Evolutionary conservation across 2,797 vertebrate species (phyloP).

Genomic region (Mus minutoides): DNA sequence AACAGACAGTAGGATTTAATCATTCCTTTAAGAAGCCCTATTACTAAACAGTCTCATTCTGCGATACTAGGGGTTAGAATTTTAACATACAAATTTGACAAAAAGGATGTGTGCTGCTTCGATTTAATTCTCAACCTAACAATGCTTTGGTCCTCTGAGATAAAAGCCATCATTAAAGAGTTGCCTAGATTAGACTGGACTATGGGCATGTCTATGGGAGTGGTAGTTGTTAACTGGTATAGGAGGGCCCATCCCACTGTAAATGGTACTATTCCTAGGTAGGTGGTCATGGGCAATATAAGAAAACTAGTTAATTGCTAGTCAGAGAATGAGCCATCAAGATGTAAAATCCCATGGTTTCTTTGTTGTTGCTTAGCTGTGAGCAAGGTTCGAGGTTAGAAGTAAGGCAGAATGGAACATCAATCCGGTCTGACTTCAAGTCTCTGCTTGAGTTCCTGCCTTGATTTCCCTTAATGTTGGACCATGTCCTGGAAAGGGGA

Average conservation of each 20-base stretch:
- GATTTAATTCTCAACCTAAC: background rate
- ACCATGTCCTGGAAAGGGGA: background rate
- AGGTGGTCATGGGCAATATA: background rate
- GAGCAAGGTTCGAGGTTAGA: background rate
- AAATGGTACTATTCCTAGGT: background rate
- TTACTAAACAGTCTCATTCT: background rate
- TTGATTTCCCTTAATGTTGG: background rate
- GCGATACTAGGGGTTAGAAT: background rate
- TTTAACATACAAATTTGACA: background rate
- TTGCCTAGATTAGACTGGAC: background rate
- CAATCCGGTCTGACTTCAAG: background rate
- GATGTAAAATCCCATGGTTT: background rate
- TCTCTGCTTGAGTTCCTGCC: background rate
- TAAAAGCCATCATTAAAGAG: background rate
- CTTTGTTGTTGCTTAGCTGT: background rate
- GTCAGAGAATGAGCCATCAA: background rate
- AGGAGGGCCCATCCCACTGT: background rate
- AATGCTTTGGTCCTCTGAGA: background rate
- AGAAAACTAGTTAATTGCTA: background rate
- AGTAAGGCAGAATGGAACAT: background rate
- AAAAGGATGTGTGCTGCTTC: background rate
- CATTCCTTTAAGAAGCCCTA: background rate
- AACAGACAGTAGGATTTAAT: background rate
- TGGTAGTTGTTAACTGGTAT: background rate
- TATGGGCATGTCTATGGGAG: background rate